Conservation (phyloP, 2,797 vertebrate species). For the Mallotus villosus region DNA sequence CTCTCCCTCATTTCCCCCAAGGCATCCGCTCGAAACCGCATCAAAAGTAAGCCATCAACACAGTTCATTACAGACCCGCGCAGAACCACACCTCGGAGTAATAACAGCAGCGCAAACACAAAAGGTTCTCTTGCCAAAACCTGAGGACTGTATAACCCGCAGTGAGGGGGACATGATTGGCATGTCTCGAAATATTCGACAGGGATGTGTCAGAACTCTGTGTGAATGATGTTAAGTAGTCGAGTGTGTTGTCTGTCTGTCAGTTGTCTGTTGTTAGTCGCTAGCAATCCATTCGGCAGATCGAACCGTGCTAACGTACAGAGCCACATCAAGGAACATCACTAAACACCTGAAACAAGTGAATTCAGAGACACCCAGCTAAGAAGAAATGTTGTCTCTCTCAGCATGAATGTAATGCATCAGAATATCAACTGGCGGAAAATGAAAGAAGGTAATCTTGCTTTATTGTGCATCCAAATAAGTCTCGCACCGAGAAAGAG, state of each 20-base stretch:
- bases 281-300: too few species aligned
- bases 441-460: constrained; percentile 68
- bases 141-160: too few species aligned
- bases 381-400: not conserved
- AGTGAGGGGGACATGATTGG: not conserved
- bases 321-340: too few species aligned
- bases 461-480: constrained; percentile 79
- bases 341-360: too few species aligned
- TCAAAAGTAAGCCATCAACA: constrained; percentile 47
- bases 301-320: too few species aligned
- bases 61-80: constrained; percentile 36
- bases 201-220: too few species aligned
- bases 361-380: not conserved
- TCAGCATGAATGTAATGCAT: constrained; percentile 29
- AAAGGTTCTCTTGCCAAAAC: not conserved
- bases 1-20: constrained; percentile 25
- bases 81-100: constrained; percentile 6
- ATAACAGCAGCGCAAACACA: constrained; percentile 17
- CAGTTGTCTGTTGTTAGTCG: too few species aligned
- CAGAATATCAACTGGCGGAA: constrained; percentile 66
- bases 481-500: constrained; percentile 64
- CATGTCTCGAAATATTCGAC: not conserved
- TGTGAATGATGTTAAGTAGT: too few species aligned
- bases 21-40: constrained; percentile 36
- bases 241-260: too few species aligned